Base-by-base conservation (phyloP, 37 sponge, comb jelly and placozoan genomes). In the Theonella swinhoei region DNA sequence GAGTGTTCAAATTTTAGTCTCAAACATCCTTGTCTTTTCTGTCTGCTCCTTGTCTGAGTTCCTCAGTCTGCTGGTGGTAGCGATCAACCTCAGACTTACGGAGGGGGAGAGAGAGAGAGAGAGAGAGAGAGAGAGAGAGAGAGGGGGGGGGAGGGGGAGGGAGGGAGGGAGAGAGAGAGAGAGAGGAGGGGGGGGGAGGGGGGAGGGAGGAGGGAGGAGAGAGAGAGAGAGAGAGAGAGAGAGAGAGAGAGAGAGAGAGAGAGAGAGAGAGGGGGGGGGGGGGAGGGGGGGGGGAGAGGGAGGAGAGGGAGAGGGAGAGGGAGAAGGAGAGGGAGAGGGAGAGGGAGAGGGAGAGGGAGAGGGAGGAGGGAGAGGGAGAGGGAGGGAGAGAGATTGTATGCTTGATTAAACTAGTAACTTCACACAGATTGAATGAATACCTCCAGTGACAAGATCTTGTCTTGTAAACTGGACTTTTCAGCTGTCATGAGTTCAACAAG, bases 401-500 rank as follows among this genome's bases (percentile, higher is more conserved):
- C 64, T 29, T n/a, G n/a, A n/a, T n/a, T n/a, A n/a, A n/a, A n/a
- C n/a, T n/a, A n/a, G n/a, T n/a, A n/a, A n/a, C n/a, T n/a, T n/a
- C n/a, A n/a, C n/a, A n/a, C n/a, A n/a, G n/a, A n/a, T n/a, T n/a
- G n/a, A n/a, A n/a, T n/a, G 33, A 24, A 54, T 29, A 87, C 88
- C 76, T 87, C 81, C 42, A 88, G 64, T 31, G 35, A 20, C 62
- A 63, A 22, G 0, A 82, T 70, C 67, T 71, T 82, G 20, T 70
- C 64, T 32, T 64, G 42, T 4, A 88, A 66, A 11, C 63, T 36
- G 2, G 20, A 5, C 69, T 82, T 88, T 29, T 88, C 89, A 39
- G 72, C 32, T 23, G 76, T 59, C 89, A 88, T 82, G 38, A 77
- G 30, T 8, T 88, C 89, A 39, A 88, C 64, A 24, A 88, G 71